These are phyloP conservation scores for Rhinoptilus africanus DNA, from an alignment of 2,113 vertebrate species.

Conservation along the genomic window DNA sequence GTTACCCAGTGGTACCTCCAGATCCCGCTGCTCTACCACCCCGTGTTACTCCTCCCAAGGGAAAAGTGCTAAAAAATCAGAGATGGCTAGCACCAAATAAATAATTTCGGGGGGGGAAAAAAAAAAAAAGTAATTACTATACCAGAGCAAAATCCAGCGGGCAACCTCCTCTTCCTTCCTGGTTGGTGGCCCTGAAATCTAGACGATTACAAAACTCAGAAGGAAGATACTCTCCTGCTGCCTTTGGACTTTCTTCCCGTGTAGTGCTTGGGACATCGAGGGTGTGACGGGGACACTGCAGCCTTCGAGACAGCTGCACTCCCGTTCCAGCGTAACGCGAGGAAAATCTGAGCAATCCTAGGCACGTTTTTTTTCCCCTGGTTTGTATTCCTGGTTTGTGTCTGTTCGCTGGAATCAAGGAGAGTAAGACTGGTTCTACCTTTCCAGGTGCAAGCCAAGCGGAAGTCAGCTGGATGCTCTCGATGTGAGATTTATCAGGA, in stretches of 20 bases:
- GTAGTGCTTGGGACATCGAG: not conserved
- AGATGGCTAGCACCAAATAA: not conserved
- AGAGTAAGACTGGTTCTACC: not conserved
- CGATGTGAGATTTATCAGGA: no score
- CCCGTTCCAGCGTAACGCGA: not conserved
- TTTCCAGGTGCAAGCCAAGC: not conserved
- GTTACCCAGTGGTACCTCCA: not conserved
- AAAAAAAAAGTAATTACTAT: not conserved
- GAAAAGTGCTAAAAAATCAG: not conserved
- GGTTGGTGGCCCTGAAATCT: not conserved
- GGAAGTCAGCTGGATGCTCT: not conserved
- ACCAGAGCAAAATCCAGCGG: not conserved
- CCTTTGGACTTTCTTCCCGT: not conserved
- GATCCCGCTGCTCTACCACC: not conserved
- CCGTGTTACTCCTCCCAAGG: not conserved
- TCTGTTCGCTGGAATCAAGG: not conserved
- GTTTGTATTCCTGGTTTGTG: not conserved
- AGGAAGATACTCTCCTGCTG: not conserved
- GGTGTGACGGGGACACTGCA: not conserved
- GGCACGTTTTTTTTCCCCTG: not conserved
- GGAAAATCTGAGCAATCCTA: not conserved
- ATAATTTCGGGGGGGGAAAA: no score
- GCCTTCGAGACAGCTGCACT: not conserved
- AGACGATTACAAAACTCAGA: not conserved
- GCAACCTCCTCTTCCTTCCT: not conserved